A percentile compares a stretch with the other conserved stretches of the same genome.
Conservation (phyloP, 2,113 vertebrate genomes). For the Hemiprocne comata region DNA sequence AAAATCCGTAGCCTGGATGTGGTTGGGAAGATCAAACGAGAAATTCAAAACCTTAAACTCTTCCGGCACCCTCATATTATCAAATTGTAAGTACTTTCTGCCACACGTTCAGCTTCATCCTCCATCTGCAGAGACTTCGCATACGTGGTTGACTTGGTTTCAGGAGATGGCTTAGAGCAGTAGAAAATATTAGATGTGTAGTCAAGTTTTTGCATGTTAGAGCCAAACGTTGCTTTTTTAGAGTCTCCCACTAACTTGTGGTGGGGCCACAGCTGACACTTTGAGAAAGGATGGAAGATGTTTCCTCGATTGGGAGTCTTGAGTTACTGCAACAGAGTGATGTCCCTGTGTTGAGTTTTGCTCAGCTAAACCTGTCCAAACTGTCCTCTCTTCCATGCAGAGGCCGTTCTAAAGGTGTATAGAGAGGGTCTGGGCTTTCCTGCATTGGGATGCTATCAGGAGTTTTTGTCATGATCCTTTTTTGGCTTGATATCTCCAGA, state of each 20-base stretch:
- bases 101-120: background rate
- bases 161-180: background rate
- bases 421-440: background rate
- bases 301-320: background rate
- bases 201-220: background rate
- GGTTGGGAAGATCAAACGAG: constrained; percentile 97
- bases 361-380: background rate
- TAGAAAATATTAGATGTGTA: background rate
- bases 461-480: background rate
- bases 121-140: background rate
- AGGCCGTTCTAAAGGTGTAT: background rate
- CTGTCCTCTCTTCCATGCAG: background rate
- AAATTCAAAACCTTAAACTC: constrained; percentile 98
- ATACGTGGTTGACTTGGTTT: fast-evolving
- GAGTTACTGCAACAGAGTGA: background rate
- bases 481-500: background rate
- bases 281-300: background rate
- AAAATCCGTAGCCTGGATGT: constrained; percentile 98
- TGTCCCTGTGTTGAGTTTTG: background rate
- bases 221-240: background rate
- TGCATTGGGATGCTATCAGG: background rate
- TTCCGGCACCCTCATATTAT: constrained; percentile 99
- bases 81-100: constrained; percentile 90
- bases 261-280: background rate
- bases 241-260: background rate